Evolutionary conservation across 1,140 invertebrate genomes (phyloP).

Genomic region (Euglossa dilemma): DNA sequence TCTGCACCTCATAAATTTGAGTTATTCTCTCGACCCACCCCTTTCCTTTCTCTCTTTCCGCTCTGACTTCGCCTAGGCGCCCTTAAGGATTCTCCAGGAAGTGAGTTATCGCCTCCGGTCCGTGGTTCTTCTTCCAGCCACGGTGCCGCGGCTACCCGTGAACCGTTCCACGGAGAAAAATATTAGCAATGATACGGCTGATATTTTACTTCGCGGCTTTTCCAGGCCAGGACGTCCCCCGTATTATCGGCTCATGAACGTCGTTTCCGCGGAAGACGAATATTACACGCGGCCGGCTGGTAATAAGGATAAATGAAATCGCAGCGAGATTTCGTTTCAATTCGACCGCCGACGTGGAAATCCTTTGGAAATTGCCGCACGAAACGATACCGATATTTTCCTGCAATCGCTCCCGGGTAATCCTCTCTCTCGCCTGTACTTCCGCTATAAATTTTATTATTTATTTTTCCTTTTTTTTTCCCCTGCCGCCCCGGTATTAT

Average conservation of each 20-base stretch:
- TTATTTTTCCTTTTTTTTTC: too few relatives aligned
- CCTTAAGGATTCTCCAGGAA: conserved; percentile 66
- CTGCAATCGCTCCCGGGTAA: neutral
- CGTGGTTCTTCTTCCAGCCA: conserved; percentile 18
- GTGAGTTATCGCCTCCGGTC: conserved; percentile 62
- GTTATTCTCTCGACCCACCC: conserved; percentile 63
- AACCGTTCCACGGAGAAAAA: conserved; percentile 58
- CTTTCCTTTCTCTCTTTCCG: conserved; percentile 37
- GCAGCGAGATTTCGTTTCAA: conserved; percentile 16
- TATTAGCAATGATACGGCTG: conserved; percentile 68
- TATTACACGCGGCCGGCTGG: conserved; percentile 21
- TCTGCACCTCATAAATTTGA: conserved; percentile 73
- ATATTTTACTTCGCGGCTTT: conserved; percentile 62
- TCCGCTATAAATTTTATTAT: neutral
- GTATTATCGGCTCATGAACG: conserved; percentile 62
- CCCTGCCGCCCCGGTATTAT: too few relatives aligned
- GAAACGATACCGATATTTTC: neutral
- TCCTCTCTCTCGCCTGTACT: neutral
- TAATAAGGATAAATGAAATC: conserved; percentile 37
- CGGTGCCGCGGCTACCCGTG: neutral
- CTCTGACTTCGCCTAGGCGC: conserved; percentile 56
- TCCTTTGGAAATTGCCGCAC: neutral
- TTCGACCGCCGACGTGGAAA: neutral
- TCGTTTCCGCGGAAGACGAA: conserved; percentile 52
- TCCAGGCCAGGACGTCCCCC: conserved; percentile 39